Base-by-base conservation (phyloP, 1,140 invertebrate genomes). In the Drosophila pachea region DNA sequence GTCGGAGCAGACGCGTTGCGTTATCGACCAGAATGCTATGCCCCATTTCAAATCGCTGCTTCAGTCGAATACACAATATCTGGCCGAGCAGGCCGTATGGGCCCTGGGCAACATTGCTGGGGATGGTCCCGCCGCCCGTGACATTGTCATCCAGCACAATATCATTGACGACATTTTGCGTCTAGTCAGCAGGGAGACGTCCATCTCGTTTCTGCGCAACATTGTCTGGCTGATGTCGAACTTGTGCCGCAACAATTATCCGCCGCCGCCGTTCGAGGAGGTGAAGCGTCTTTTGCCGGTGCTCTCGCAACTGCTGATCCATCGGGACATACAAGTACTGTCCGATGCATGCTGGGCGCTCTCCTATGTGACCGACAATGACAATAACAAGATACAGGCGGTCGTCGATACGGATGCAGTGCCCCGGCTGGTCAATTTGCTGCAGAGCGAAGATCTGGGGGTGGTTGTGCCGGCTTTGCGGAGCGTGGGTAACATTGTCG, bases 21-120 rank as follows among this genome's bases (percentile, higher is more conserved):
- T 99, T 36, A 94, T 98, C 5, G 93, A 95, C 78, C 90, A 93
- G 86, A 95, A 96, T 43, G 98, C 97, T 11, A 93, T 99, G 40
- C 95, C 95, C 5, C 93, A 94, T 62, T 94, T 99, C 69, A 91
- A 98, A 35, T 89, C 91, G 0, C 90, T 99, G 5, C 90, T 99
- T 0, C 88, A 91, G 32, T 97, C 95, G 0, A 90, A 91, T 14
- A 93, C 95, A 49, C 91, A 93, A 4, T 92, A 94, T 66, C 95
- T 99, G 4, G 95, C 95, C 22, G 98, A 99, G 89, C 98, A 99
- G 90, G 95, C 97, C 45, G 97, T 99, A 0, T 99, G 98, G 98
- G 98, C 97, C 5, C 90, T 99, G 29, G 98, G 98, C 73, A 99
- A 99, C 90, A 98, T 99, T 86, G 98, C 98, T 69, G 97, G 97